Conservation (phyloP, 2,888 invertebrate species). For the Andricus curvator region DNA sequence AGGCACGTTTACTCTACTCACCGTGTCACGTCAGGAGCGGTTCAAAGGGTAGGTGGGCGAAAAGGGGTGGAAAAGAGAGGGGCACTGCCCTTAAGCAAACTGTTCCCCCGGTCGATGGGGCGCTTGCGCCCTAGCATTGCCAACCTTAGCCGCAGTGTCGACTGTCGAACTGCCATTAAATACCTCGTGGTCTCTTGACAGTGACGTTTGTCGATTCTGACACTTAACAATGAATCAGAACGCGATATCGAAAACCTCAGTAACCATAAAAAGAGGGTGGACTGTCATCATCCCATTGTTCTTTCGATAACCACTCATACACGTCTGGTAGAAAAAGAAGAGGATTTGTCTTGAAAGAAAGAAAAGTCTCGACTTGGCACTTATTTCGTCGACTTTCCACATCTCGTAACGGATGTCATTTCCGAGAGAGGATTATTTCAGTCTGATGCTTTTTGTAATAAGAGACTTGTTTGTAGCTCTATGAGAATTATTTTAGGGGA, state of each 20-base stretch:
- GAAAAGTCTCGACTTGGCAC: background rate
- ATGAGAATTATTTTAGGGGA: background rate
- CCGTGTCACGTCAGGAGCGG: background rate
- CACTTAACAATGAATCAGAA: conserved; percentile 46
- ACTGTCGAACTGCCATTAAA: conserved; percentile 46
- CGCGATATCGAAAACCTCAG: conserved; percentile 33
- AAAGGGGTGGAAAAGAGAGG: background rate
- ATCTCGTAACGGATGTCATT: background rate
- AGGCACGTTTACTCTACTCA: background rate
- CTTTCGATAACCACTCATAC: background rate
- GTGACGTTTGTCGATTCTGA: conserved; percentile 48
- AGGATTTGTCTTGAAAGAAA: background rate
- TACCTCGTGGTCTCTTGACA: conserved; percentile 46
- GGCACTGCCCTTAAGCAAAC: conserved; percentile 39
- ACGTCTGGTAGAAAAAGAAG: background rate
- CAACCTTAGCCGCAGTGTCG: conserved; percentile 50
- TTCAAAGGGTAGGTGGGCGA: background rate
- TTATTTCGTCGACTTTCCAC: background rate
- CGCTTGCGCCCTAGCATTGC: conserved; percentile 53
- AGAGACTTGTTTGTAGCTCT: background rate
- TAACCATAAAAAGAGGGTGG: background rate
- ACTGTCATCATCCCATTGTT: background rate
- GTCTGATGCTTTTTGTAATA: background rate
- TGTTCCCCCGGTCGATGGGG: conserved; percentile 53
- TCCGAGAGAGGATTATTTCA: conserved; percentile 1